Conservation (phyloP, 2,113 vertebrate species). For the Andinoacara biseriatus region DNA sequence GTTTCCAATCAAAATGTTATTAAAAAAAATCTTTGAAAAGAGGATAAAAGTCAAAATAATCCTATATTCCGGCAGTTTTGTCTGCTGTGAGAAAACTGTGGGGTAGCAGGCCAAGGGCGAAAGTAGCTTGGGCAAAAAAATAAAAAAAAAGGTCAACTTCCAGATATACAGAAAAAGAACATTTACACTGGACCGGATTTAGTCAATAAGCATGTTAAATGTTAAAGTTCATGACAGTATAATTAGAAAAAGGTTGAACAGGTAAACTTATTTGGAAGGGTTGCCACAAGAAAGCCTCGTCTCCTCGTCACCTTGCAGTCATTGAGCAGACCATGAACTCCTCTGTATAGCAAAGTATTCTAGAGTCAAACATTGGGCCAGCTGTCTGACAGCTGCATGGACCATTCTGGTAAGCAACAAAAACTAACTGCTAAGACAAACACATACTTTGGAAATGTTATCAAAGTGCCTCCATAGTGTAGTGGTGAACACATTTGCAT, state of each 20-base stretch:
- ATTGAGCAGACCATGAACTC: background rate
- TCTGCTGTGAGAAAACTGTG: background rate
- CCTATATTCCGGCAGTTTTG: background rate
- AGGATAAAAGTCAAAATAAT: background rate
- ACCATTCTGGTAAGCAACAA: background rate
- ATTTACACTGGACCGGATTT: too few relatives aligned
- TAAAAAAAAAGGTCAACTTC: too few relatives aligned
- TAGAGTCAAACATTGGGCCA: background rate
- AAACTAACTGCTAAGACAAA: background rate
- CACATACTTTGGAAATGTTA: background rate
- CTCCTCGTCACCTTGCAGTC: too few relatives aligned
- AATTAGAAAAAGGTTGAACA: too few relatives aligned
- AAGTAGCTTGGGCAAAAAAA: too few relatives aligned
- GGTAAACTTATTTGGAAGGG: too few relatives aligned
- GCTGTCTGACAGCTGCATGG: background rate
- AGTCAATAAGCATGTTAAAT: background rate
- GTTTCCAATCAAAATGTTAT: background rate
- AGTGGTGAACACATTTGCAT: accelerated
- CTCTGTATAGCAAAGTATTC: background rate
- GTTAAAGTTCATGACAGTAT: background rate
- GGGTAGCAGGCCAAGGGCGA: too few relatives aligned
- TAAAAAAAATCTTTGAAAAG: background rate
- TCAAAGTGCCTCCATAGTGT: background rate
- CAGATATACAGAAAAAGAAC: too few relatives aligned
- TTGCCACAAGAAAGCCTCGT: too few relatives aligned